phyloP scores from a whole-genome alignment of 2,113 vertebrate species.

The Pholis gunnellus region DNA sequence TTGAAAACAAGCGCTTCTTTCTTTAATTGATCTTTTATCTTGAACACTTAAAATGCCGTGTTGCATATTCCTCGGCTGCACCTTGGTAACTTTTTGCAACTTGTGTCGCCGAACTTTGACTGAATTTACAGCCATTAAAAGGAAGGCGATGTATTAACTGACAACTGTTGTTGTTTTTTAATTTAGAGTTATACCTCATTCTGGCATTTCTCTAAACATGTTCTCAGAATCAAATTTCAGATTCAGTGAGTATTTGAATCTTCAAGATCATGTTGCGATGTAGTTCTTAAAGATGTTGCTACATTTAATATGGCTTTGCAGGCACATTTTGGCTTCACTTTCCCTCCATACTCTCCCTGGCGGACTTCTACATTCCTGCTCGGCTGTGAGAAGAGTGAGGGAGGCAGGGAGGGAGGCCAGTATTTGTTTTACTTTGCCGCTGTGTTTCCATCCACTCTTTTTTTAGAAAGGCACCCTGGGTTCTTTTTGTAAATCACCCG shows the following conservation, averaged over 20 bases:
- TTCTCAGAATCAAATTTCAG: not conserved
- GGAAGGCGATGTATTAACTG: not conserved
- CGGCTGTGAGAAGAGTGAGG: constrained; percentile 70
- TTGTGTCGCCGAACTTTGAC: not conserved
- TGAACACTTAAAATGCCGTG: constrained; percentile 2
- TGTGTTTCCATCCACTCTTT: constrained; percentile 66
- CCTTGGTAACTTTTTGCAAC: constrained; percentile 14
- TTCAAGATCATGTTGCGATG: not conserved
- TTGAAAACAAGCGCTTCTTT: constrained; percentile 13
- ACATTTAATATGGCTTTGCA: constrained; percentile 14
- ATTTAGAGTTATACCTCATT: not conserved
- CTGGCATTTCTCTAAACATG: constrained; percentile 13
- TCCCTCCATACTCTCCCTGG: constrained; percentile 26
- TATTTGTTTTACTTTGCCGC: constrained; percentile 79
- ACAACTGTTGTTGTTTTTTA: not conserved
- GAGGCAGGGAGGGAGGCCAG: constrained; percentile 62
- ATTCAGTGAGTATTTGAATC: not conserved
- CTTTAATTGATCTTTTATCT: constrained; percentile 22
- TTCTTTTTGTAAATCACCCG: constrained; percentile 81
- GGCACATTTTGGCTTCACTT: constrained; percentile 28
- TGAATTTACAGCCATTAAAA: not conserved
- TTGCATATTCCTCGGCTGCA: constrained; percentile 37
- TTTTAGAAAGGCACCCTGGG: constrained; percentile 78
- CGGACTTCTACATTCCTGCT: constrained; percentile 59
- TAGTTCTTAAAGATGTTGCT: constrained; percentile 6